Evolutionary conservation across 2,797 vertebrate species (phyloP).

Genomic region (Gymnodraco acuticeps): DNA sequence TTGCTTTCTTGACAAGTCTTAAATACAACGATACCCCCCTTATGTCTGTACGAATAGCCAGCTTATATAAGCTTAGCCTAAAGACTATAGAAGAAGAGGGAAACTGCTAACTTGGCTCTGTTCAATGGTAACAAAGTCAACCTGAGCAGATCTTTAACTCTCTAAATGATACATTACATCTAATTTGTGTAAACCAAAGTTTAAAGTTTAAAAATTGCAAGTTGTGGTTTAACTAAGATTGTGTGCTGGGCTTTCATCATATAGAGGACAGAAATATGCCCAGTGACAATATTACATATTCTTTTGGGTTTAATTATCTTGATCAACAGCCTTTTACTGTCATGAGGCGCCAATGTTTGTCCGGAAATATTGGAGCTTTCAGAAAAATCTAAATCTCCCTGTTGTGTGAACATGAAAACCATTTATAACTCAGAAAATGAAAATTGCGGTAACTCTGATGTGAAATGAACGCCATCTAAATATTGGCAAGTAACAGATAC

Average conservation of each 20-base stretch:
- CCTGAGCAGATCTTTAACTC: not conserved
- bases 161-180: not conserved
- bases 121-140: not conserved
- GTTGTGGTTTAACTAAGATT: not conserved
- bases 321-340: not conserved
- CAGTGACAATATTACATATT: not conserved
- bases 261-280: not conserved
- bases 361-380: not conserved
- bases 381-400: not conserved
- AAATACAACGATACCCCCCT: not conserved
- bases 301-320: slow-evolving; percentile 1
- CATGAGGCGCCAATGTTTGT: not conserved
- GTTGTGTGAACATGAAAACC: not conserved
- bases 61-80: too few relatives aligned
- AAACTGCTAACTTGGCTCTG: not conserved
- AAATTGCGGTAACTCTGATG: not conserved
- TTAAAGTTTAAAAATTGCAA: not conserved
- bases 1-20: not conserved
- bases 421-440: not conserved
- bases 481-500: not conserved
- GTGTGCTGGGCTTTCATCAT: not conserved
- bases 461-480: not conserved
- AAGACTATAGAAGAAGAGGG: not conserved
- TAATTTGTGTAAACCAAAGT: not conserved
- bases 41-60: not conserved